Evolutionary conservation across 1,140 invertebrate genomes (phyloP).

Genomic region (Musca vetustissima): DNA sequence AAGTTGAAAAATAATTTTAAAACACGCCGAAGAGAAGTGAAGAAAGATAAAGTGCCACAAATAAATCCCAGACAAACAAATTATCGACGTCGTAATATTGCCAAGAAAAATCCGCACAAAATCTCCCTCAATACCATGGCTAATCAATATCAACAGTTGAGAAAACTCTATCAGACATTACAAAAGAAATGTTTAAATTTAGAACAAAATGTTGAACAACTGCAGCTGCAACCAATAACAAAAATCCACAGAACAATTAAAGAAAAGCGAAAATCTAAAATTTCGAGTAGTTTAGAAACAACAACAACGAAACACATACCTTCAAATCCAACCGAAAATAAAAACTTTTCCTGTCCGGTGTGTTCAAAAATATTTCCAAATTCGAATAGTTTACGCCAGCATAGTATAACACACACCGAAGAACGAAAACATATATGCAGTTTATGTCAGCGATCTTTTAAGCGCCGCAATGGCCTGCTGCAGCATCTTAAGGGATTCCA

Average conservation of each 20-base stretch:
- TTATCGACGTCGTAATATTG: too few species aligned
- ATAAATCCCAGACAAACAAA: background rate
- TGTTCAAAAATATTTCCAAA: conserved; percentile 44
- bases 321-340: background rate
- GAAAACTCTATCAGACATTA: conserved; percentile 2
- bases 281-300: background rate
- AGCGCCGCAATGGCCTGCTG: conserved; percentile 46
- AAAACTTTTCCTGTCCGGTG: conserved; percentile 30
- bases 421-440: conserved; percentile 44
- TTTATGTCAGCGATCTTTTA: conserved; percentile 46
- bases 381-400: conserved; percentile 43
- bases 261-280: background rate
- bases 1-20: background rate
- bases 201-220: conserved; percentile 36
- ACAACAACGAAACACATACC: background rate
- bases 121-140: conserved; percentile 7
- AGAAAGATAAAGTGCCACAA: background rate
- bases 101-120: background rate
- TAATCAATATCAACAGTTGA: conserved; percentile 21
- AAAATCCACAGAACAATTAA: background rate
- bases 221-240: background rate
- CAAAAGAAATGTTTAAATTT: conserved; percentile 32
- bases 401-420: conserved; percentile 47
- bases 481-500: conserved; percentile 52
- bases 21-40: background rate